phyloP scores from a whole-genome alignment of 2,888 invertebrate genomes.

The Tortrix viridana region DNA sequence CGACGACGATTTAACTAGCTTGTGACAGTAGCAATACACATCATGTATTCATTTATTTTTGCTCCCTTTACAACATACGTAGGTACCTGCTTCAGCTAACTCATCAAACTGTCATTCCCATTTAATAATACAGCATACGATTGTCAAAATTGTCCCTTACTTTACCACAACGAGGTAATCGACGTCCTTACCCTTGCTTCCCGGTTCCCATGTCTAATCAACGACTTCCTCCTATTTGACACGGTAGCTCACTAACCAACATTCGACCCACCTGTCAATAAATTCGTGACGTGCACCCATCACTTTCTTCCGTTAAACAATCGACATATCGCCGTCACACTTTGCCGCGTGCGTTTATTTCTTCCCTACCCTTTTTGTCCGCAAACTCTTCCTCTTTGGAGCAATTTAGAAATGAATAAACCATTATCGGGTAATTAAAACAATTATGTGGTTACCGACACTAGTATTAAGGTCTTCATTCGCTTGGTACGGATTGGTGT shows the following conservation, averaged over 20 bases:
- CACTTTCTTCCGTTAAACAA: constrained; percentile 62
- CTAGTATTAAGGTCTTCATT: constrained; percentile 56
- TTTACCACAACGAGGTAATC: constrained; percentile 7
- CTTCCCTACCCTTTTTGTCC: constrained; percentile 57
- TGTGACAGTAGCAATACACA: too few species aligned
- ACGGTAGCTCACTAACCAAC: constrained; percentile 65
- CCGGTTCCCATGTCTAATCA: constrained; percentile 48
- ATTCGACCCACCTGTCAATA: constrained; percentile 59
- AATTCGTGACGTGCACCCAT: constrained; percentile 59
- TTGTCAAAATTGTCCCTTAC: background rate
- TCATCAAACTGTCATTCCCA: too few species aligned
- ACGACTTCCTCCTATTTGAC: constrained; percentile 55
- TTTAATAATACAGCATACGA: too few species aligned
- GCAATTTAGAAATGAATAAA: constrained; percentile 74
- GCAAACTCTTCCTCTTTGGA: constrained; percentile 68
- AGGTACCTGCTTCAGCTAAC: too few species aligned
- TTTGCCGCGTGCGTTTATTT: constrained; percentile 63
- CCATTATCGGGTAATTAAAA: constrained; percentile 52
- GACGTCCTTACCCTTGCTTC: constrained; percentile 39
- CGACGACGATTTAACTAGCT: too few species aligned
- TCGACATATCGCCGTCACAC: constrained; percentile 64
- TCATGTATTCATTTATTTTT: too few species aligned
- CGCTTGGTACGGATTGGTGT: constrained; percentile 60
- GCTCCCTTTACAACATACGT: too few species aligned
- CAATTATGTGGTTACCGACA: constrained; percentile 47